Evolutionary conservation across 2,797 vertebrate genomes (phyloP), one percentile per base, ranked within the genome.

Genomic region (Paramormyrops hopkinsi): DNA sequence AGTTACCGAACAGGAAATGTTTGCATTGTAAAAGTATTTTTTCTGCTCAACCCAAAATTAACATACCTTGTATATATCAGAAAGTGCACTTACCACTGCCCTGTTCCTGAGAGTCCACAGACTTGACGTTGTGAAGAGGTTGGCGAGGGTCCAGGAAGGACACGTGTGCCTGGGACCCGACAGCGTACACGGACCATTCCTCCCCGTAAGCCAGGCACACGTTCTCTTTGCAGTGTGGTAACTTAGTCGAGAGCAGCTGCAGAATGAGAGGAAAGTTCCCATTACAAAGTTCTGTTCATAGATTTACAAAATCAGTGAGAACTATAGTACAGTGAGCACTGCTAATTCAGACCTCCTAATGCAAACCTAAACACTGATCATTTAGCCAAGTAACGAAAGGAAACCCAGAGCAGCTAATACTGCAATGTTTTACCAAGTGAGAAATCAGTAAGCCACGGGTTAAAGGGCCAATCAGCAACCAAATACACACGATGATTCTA

Each of bases 131-230:
- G 92, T 97, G 94, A n/a, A 97, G 96, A 2, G 98, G 98, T 92
- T 99, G 97, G 88, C 99, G 96, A 0, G 99, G 99, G 92, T 99
- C 99, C 93, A 99, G 94, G 89, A 99, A 99, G 87, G 99, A 99
- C 90, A 99, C 98, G 0, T 99, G 99, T 3, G 98, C 98, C 94
- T 99, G 99, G 51, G 99, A 99, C 88, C 99, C 99, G 0, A 99
- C 99, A 0, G 99, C 98, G 5, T 99, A 99, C 87, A 99, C 97
- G 0, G 98, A 99, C 98, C 99, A 99, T 91, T 99, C 99, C 92
- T 97, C 95, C 51, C 99, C 98, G 25, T 99, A 99, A 0, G 99
- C 97, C 94, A 99, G 95, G 93, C 99, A 99, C 91, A 99, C 98
- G 0, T 99, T 99, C 95, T 99, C 99, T 93, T 99, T 97, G 95